phyloP scores from a whole-genome alignment of 2,888 invertebrate species.

The Megamerina dolium region DNA sequence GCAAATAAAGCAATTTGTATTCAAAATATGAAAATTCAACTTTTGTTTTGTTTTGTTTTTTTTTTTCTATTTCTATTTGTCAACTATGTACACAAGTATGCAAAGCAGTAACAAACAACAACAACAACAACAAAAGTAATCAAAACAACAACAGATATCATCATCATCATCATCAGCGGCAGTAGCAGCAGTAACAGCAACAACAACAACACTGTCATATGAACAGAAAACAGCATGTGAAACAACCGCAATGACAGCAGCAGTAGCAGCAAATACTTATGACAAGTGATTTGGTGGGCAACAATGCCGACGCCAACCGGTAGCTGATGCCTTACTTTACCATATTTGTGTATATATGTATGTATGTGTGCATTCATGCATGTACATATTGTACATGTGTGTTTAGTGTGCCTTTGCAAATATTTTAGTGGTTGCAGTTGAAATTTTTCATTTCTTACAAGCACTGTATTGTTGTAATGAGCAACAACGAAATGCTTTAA shows the following conservation, averaged over 20 bases:
- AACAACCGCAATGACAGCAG: not conserved
- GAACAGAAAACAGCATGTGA: constrained; percentile 3
- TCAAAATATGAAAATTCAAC: constrained; percentile 47
- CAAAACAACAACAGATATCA: not conserved
- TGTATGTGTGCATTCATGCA: no score
- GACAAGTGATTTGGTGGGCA: constrained; percentile 17
- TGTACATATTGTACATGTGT: no score
- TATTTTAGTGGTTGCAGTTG: no score
- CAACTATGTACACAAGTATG: no score
- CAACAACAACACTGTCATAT: not conserved
- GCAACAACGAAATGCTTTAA: no score
- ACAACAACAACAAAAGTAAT: constrained; percentile 1
- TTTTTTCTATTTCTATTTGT: no score
- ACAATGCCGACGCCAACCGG: no score
- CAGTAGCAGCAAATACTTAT: constrained; percentile 9
- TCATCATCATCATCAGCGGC: not conserved
- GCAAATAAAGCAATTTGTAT: constrained; percentile 47
- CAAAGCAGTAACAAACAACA: no score
- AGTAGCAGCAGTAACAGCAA: constrained; percentile 1
- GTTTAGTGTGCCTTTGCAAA: not conserved
- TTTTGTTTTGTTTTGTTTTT: constrained; percentile 23
- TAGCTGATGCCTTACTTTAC: no score
- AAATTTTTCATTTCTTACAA: no score
- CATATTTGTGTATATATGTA: no score
- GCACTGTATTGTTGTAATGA: no score